Evolutionary conservation across 2,797 vertebrate genomes (phyloP), one percentile per base, ranked within the genome.

Genomic region (Platyrinchus mystaceus): DNA sequence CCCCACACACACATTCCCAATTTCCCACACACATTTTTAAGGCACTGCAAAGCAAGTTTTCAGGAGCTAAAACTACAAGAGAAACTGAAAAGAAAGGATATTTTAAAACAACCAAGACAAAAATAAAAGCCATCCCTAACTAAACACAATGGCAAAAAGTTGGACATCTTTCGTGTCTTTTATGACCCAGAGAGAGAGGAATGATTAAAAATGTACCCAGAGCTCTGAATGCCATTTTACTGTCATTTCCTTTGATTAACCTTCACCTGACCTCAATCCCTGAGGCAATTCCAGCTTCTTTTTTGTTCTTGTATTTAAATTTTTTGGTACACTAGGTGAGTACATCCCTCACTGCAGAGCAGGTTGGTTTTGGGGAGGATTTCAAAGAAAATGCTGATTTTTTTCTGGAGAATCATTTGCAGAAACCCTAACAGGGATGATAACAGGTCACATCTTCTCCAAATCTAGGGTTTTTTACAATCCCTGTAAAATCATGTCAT

Each of bases 181-280:
- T 41, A n/a, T 66, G 91, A 92, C 83, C 27, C 22, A 68, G 83
- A 71, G 63, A 62, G 79, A 84, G 74, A 37, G 73, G 85, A 96
- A 97, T 86, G 95, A 98, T 98, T 98, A 98, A 97, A 97, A 97
- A 97, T 96, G 97, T 95, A 98, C 94, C 87, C 9, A 89, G 95
- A 86, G 94, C 90, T 95, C 74, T 23, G 84, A 96, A 97, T 97
- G 91, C 93, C 95, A 98, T 98, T 98, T 98, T 96, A 95, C 94
- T 97, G 95, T 97, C 97, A 98, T 97, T 98, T 98, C 98, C 97
- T 98, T 98, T 97, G 97, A 98, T 98, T 98, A 98, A 98, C 97
- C 98, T 98, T 97, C 94, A 97, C 94, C 95, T 98, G 98, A 98
- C 98, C 97, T 95, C 91, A 94, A 89, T 97, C 97, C 97, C 97